phyloP scores from a whole-genome alignment of 1,140 invertebrate genomes.

The Conus ventricosus region DNA sequence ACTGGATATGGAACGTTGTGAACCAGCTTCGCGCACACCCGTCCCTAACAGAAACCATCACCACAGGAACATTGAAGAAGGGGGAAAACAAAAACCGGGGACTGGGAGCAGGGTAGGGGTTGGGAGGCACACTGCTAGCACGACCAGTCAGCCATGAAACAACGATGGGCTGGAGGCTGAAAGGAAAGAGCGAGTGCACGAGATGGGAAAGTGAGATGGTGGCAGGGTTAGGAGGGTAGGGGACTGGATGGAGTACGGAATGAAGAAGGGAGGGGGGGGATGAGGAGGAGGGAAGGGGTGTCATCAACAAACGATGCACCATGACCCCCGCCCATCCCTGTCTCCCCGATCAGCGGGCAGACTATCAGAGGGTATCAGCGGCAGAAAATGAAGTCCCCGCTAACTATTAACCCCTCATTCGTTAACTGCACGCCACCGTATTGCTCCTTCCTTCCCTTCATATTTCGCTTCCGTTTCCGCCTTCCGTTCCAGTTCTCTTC shows the following conservation, averaged over 20 bases:
- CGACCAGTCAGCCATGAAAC: no score
- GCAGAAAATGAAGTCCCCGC: slow-evolving; percentile 37
- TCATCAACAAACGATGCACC: slow-evolving; percentile 30
- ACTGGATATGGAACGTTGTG: no score
- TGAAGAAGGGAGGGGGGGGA: background rate
- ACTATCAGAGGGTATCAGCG: slow-evolving; percentile 40
- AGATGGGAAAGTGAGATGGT: slow-evolving; percentile 10
- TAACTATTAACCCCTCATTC: slow-evolving; percentile 36
- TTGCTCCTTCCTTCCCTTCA: background rate
- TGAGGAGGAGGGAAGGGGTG: slow-evolving; percentile 24
- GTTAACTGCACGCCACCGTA: background rate
- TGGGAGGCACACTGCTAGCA: background rate
- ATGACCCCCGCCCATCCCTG: background rate
- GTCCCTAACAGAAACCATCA: no score
- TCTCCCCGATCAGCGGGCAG: slow-evolving; percentile 15
- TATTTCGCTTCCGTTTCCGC: background rate
- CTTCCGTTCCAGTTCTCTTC: background rate
- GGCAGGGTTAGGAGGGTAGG: no score
- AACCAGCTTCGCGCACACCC: no score
- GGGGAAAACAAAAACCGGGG: slow-evolving; percentile 21
- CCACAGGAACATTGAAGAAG: background rate
- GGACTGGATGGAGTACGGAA: background rate
- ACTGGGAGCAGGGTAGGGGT: background rate
- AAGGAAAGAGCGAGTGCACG: slow-evolving; percentile 1
- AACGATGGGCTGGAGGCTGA: no score